Evolutionary conservation across 2,797 vertebrate species (phyloP), one percentile per base, ranked within the genome.

Genomic region (Arnoldichthys spilopterus): DNA sequence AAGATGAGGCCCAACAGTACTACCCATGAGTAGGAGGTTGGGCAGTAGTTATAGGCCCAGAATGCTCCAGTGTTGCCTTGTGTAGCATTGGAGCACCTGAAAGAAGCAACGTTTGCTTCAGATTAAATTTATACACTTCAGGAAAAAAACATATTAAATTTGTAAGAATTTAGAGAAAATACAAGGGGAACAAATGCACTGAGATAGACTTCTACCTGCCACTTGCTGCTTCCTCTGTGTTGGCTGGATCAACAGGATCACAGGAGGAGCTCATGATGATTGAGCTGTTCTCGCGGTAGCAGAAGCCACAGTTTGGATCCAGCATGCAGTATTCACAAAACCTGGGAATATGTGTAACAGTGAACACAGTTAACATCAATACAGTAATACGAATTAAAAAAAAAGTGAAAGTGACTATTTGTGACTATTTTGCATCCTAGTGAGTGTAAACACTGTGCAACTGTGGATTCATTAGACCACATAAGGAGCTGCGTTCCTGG

Each of bases 1-100:
- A 96, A 93, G 85, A 98, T 91, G 83, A 99, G 96, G 74, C 97
- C 97, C 78, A 96, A 45, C 78, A 99, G 92, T 47, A 95, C 95
- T 16, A 96, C 89, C 98, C 98, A 99, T 75, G 96, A 97, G 88
- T 97, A 97, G 0, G 95, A 90, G 0, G 97, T 97, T 20, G 98
- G 98, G 64, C 98, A 99, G 93, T 95, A 99, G 88, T 99, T 99
- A 85, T 97, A 99, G 0, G 98, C 98, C 98, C 98, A 99, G 75
- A 94, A 89, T 12, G 91, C 80, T 13, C 88, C 88, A 73, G 88
- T 87, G 0, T 85, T 77, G 83, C 87, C 91, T 76, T 86, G 84
- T 0, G 93, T 96, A 89, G 89, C 91, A 87, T 96, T 98, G 73
- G 91, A 93, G 88, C 97, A 99, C 66, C 97, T 99, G 85, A 70